Base-by-base conservation (phyloP, 1,140 invertebrate species). In the Harpegnathos saltator region DNA sequence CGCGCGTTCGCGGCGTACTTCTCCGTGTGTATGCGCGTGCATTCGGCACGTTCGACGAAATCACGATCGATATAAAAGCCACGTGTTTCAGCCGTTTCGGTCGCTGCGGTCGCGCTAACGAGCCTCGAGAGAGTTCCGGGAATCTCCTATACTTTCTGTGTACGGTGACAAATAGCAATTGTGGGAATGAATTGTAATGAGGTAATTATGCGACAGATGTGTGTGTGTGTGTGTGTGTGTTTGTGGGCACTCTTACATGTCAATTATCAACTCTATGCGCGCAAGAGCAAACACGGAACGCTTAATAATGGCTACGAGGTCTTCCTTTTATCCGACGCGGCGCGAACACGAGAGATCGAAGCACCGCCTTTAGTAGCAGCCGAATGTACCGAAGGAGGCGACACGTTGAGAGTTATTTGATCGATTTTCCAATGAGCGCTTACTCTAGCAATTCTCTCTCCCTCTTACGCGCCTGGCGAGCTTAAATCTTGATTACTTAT, bases 401-500 rank as follows among this genome's bases (percentile, higher is more conserved):
- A 59, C 38, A 44, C 52, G 65, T 58, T 9, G 38, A 22, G 56
- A 71, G 52, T 80, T 80, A 68, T 80, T 80, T 44, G 65, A 65
- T 24, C 61, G 75, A 69, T 56, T 80, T 54, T 69, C 52, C 75
- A 68, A 80, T 80, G 65, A 80, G 52, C 65, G 44, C 75, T 80
- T 69, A 44, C 52, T 33, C 56, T 59, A 33, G 75, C 75, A 80
- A 80, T 80, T 80, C 52, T 24, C 75, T 58, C 38, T 65, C 19
- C 4, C 65, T 69, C 44, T 24, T n/a, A 24, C 65, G 7, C 11
- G 52, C 63, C 33, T 24, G n/a, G 75, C 75, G 75, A 68, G 52
- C 52, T 80, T 80, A 80, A 80, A 80, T 80, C 75, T 80, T 80
- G 75, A 80, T 80, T 80, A 80, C 75, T 80, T 80, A 80, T 80